phyloP scores from a whole-genome alignment of 2,113 vertebrate genomes.

The Bostrychus sinensis region DNA sequence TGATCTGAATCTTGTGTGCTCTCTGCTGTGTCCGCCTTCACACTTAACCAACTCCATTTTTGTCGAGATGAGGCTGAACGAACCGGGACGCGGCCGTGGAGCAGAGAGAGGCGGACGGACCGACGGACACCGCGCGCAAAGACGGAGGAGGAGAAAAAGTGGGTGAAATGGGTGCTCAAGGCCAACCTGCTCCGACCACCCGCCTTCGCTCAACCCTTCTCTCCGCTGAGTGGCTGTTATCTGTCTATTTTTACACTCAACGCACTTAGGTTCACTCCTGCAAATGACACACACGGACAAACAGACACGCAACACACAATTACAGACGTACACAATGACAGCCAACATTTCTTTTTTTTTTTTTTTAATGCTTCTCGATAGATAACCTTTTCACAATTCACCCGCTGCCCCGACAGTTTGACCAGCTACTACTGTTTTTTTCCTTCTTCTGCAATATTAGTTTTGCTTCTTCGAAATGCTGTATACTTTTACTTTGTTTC shows the following conservation, averaged over 20 bases:
- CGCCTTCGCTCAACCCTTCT: constrained; percentile 49
- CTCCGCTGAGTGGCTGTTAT: constrained; percentile 74
- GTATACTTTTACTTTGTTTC: constrained; percentile 11
- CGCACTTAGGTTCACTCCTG: constrained; percentile 80
- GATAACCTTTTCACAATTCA: constrained; percentile 43
- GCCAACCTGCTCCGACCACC: constrained; percentile 56
- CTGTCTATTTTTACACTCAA: constrained; percentile 80
- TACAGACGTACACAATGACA: constrained; percentile 60
- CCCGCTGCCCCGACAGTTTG: constrained; percentile 34
- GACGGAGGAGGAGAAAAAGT: not conserved
- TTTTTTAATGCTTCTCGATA: constrained; percentile 7
- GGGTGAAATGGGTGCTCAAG: constrained; percentile 69
- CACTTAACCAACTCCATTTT: constrained; percentile 70
- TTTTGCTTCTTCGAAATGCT: constrained; percentile 12
- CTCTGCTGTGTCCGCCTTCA: constrained; percentile 11
- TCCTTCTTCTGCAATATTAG: constrained; percentile 19
- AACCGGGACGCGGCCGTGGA: constrained; percentile 28
- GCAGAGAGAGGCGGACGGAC: constrained; percentile 36
- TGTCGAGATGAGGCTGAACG: constrained; percentile 53
- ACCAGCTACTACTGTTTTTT: constrained; percentile 31
- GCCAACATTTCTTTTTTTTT: constrained; percentile 50
- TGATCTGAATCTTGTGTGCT: constrained; percentile 16
- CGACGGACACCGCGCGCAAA: constrained; percentile 44
- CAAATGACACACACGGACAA: constrained; percentile 70
- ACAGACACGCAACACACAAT: constrained; percentile 44